Base-by-base conservation (phyloP, 2,797 vertebrate species). In the Coreius guichenoti region DNA sequence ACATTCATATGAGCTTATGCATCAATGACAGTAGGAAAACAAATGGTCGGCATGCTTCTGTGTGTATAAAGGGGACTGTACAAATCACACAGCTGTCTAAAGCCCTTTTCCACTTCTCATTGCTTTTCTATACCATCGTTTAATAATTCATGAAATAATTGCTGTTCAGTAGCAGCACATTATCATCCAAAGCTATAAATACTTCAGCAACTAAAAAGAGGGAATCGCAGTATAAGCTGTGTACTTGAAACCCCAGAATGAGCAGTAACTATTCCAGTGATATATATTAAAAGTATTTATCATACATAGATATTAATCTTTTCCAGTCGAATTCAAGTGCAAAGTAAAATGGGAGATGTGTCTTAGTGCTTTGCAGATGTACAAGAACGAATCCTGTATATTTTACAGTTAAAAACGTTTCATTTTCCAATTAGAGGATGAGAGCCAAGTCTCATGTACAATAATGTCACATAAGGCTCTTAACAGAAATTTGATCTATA, bases 91-190 rank as follows among this genome's bases (percentile, higher is more conserved):
- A 86, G 87, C 89, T 87, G 81, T 86, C 90, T 77, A 77, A 33
- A 86, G 80, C 89, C 90, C 90, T 90, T 90, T 87, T 93, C 88
- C 91, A 89, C 63, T 82, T 83, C 81, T 93, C 87, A 89, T 91
- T 90, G 90, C 89, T 89, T 89, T 91, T 91, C 80, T 88, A 87
- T 54, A 80, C 74, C 43, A 49, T 74, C 69, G 87, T 86, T 95
- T 91, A 95, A 95, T 95, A 92, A 95, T 95, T 94, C 88, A 95
- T 92, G 87, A 58, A 84, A 84, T 94, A 94, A 95, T 95, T 94
- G 95, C 93, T 93, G 91, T 93, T 94, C 92, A 93, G 93, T 91
- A 93, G 91, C 90, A 92, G 89, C 90, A 91, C 87, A 88, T 89
- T 86, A 92, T 89, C 89, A 88, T 88, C 86, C 89, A 90, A 89